These are phyloP conservation scores for Eilema depressum DNA, from an alignment of 2,888 invertebrate genomes.

Conservation along the genomic window DNA sequence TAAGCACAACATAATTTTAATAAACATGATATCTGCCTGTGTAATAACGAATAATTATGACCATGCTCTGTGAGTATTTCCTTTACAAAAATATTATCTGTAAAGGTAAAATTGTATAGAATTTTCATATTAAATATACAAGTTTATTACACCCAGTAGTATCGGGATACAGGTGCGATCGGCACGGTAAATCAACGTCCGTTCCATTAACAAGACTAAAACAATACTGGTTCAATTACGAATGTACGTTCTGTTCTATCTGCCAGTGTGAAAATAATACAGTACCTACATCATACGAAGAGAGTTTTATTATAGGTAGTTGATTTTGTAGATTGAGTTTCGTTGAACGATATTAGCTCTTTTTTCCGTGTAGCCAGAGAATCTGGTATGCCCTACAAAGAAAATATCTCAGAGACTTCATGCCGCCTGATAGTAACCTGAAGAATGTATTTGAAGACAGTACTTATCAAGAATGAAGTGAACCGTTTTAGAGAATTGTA, in stretches of 20 bases:
- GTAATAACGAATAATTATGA: neutral
- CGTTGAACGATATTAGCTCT: neutral
- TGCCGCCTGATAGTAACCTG: neutral
- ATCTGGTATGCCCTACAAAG: too few species aligned
- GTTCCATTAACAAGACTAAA: constrained; percentile 50
- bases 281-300: constrained; percentile 22
- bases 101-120: constrained; percentile 26
- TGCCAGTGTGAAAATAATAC: constrained; percentile 25
- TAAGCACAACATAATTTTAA: neutral
- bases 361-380: too few species aligned
- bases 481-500: neutral
- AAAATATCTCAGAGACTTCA: too few species aligned
- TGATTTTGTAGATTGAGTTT: constrained; percentile 6
- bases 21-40: neutral
- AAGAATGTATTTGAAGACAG: neutral
- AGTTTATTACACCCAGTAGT: constrained; percentile 44
- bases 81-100: constrained; percentile 14
- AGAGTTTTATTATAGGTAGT: constrained; percentile 13
- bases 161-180: constrained; percentile 56
- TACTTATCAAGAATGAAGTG: neutral
- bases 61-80: neutral
- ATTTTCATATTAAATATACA: constrained; percentile 41
- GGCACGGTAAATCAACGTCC: constrained; percentile 56
- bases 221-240: constrained; percentile 53
- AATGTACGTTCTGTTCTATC: constrained; percentile 34